Evolutionary conservation across 2,888 invertebrate genomes (phyloP).

Genomic region (Plebejus melissa): DNA sequence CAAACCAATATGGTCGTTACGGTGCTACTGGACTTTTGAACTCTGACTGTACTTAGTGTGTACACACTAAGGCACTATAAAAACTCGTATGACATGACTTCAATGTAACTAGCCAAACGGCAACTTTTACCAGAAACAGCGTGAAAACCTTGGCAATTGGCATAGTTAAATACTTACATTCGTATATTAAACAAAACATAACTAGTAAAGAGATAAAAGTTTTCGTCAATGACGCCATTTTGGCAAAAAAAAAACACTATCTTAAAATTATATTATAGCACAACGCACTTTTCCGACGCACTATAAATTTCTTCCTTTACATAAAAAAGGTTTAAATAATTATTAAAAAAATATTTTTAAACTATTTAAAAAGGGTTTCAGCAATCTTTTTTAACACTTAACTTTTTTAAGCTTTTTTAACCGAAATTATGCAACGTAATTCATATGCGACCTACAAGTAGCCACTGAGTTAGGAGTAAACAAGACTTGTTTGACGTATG

Average conservation of each 20-base stretch:
- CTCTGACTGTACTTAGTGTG: too few species aligned
- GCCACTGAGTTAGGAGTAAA: constrained; percentile 27
- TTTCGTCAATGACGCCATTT: constrained; percentile 31
- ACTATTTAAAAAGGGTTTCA: not conserved
- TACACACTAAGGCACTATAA: too few species aligned
- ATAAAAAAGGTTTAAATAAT: not conserved
- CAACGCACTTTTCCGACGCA: not conserved
- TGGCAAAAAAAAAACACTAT: not conserved
- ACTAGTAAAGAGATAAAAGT: constrained; percentile 42
- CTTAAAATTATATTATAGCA: not conserved
- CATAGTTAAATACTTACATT: constrained; percentile 47
- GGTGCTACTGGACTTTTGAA: too few species aligned
- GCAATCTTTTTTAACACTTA: too few species aligned
- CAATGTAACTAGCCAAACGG: too few species aligned
- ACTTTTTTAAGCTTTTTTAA: not conserved
- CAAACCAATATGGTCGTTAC: too few species aligned
- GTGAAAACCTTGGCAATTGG: too few species aligned
- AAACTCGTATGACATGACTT: too few species aligned
- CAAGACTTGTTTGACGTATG: constrained; percentile 25
- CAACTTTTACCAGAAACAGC: too few species aligned
- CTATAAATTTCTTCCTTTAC: not conserved
- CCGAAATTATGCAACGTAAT: not conserved
- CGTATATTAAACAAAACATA: constrained; percentile 46
- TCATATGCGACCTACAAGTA: constrained; percentile 20
- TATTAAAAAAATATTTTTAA: not conserved